Percentiles rank a stretch among this genome's conserved stretches.
These are phyloP conservation scores for Tenebrosternarchus preto DNA, from an alignment of 2,113 vertebrate species.

Conservation along the genomic window DNA sequence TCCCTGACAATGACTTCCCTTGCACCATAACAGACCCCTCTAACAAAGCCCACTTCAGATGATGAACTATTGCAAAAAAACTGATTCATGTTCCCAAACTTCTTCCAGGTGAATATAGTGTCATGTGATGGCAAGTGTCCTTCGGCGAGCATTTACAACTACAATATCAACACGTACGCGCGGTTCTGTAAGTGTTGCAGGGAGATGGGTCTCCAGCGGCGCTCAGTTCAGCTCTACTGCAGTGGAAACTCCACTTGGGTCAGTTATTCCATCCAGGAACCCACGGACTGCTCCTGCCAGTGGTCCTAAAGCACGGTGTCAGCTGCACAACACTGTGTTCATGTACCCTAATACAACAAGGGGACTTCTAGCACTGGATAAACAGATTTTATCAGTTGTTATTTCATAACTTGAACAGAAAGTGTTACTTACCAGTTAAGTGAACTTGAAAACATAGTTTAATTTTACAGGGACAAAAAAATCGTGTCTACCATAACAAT, in stretches of 20 bases:
- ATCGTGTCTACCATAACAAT: not conserved
- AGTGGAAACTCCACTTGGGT: slow-evolving; percentile 93
- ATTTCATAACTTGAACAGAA: slow-evolving; percentile 35
- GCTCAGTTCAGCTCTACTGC: slow-evolving; percentile 91
- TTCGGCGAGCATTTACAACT: slow-evolving; percentile 98
- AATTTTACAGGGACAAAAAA: slow-evolving; percentile 11
- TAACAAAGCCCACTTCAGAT: not conserved
- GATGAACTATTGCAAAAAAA: not conserved
- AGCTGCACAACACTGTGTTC: slow-evolving; percentile 1
- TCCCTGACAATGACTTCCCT: too few relatives aligned
- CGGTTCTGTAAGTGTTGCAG: slow-evolving; percentile 98
- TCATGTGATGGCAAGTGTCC: slow-evolving; percentile 97
- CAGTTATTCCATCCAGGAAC: slow-evolving; percentile 92
- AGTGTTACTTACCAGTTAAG: slow-evolving; percentile 40
- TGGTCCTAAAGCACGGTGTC: slow-evolving; percentile 77
- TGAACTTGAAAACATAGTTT: slow-evolving; percentile 43
- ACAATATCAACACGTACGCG: slow-evolving; percentile 96
- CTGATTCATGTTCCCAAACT: slow-evolving; percentile 2
- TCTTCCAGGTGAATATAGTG: slow-evolving; percentile 91
- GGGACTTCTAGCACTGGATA: slow-evolving; percentile 15
- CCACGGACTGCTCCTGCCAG: slow-evolving; percentile 96
- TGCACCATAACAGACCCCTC: too few relatives aligned
- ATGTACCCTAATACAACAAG: slow-evolving; percentile 7
- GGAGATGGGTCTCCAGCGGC: slow-evolving; percentile 89
- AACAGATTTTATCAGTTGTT: not conserved